A percentile compares a stretch with the other conserved stretches of the same genome.
These are phyloP conservation scores for Callinectes sapidus DNA, from an alignment of 2,888 invertebrate genomes.

Conservation along the genomic window DNA sequence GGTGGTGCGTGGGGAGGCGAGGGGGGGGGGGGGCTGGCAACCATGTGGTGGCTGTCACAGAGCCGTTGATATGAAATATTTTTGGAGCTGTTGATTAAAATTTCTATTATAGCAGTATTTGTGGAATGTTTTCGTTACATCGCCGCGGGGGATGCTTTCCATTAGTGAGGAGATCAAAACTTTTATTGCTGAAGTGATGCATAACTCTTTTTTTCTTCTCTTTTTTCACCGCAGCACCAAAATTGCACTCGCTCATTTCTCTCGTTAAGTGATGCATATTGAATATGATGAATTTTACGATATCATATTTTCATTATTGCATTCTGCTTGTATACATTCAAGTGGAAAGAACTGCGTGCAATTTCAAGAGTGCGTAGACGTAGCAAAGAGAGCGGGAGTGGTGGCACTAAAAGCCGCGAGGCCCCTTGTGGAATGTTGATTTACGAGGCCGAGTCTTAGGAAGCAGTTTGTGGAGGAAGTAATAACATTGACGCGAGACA, in stretches of 20 bases:
- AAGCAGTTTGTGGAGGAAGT: background rate
- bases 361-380: background rate
- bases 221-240: background rate
- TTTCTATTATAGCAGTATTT: background rate
- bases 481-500: background rate
- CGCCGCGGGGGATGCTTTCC: background rate
- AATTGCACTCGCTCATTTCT: background rate
- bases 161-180: slow-evolving; percentile 16
- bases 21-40: background rate
- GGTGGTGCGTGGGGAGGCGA: background rate
- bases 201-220: background rate
- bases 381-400: background rate
- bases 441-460: background rate
- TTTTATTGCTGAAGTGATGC: slow-evolving; percentile 7
- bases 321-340: background rate
- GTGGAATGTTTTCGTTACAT: background rate
- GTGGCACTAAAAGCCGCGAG: background rate
- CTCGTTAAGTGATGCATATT: background rate
- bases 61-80: slow-evolving; percentile 2
- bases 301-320: background rate
- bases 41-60: background rate
- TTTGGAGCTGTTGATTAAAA: background rate
- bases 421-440: background rate
- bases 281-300: background rate
- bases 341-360: background rate